Percentiles rank a stretch among this genome's conserved stretches.
Conservation (phyloP, 2,888 invertebrate species). For the Hoplodrina blanda region DNA sequence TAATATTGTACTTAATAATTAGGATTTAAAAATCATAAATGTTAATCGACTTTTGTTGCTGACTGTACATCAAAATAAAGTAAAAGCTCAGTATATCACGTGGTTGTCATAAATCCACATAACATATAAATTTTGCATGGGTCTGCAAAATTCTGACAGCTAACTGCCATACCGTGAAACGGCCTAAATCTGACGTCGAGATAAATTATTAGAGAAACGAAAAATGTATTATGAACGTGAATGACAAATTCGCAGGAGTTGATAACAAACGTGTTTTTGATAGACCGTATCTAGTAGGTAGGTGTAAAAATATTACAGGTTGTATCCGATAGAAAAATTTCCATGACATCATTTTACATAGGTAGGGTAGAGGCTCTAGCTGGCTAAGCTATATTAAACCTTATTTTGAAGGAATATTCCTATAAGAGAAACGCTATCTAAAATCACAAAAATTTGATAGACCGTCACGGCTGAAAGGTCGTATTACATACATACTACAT, state of each 20-base stretch:
- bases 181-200: constrained; percentile 46
- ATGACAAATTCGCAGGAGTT: constrained; percentile 16
- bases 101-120: constrained; percentile 44
- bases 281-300: neutral
- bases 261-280: constrained; percentile 8
- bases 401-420: too few relatives aligned
- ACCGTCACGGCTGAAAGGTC: too few relatives aligned
- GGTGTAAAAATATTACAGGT: neutral
- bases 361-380: too few relatives aligned
- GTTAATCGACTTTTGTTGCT: too few relatives aligned
- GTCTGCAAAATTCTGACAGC: constrained; percentile 57
- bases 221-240: constrained; percentile 22
- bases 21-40: too few relatives aligned
- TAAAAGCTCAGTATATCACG: constrained; percentile 29
- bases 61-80: constrained; percentile 32
- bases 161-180: constrained; percentile 42
- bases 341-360: too few relatives aligned
- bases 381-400: too few relatives aligned
- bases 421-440: too few relatives aligned
- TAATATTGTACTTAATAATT: too few relatives aligned
- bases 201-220: constrained; percentile 50
- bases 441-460: too few relatives aligned
- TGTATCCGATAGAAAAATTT: neutral
- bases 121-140: constrained; percentile 58
- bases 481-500: too few relatives aligned